Evolutionary conservation across 1,140 invertebrate genomes (phyloP), one percentile per base, ranked within the genome.

Genomic region (Atopsyche davidsoni): DNA sequence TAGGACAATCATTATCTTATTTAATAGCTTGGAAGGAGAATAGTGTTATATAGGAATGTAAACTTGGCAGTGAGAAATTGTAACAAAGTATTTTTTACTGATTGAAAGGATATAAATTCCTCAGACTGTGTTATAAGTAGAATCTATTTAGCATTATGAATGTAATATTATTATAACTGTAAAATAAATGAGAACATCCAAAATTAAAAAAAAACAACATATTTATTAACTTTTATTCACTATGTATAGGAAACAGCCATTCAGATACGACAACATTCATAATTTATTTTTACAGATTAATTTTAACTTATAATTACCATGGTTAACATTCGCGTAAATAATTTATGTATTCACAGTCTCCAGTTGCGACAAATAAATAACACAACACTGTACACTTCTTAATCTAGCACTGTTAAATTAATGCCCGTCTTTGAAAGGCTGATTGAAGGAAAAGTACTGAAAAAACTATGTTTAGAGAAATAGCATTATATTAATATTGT

Each of bases 281-380:
- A 13, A 16, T 34, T 13, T 13, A 7, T 28, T 28, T 7, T 28
- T 28, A 7, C 25, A 28, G n/a, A 34, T 13, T 34, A 34, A 34
- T n/a, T 4, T 13, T 34, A n/a, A n/a, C 34, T 46, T 35, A 35
- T 35, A 3, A 46, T 10, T 36, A 46, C 34, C 44, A 36, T 46
- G 44, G 44, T 46, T 46, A 46, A 46, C 44, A 32, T 46, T 46
- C 44, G 24, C 17, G 17, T 36, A 36, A 35, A 22, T 45, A 18
- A 35, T 13, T 36, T 21, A 18, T 21, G 32, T 46, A 46, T 46
- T 35, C 44, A 46, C 44, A 46, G 32, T 46, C 19, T 46, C 11
- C 21, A 35, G 19, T n/a, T n/a, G n/a, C n/a, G n/a, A n/a, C n/a
- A n/a, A n/a, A 28, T 28, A 28, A 28, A 7, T 28, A 7, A 6